Percentiles rank a stretch among this genome's conserved stretches.
Conservation (phyloP, 2,888 invertebrate genomes). For the Drosophila hamatofila region DNA sequence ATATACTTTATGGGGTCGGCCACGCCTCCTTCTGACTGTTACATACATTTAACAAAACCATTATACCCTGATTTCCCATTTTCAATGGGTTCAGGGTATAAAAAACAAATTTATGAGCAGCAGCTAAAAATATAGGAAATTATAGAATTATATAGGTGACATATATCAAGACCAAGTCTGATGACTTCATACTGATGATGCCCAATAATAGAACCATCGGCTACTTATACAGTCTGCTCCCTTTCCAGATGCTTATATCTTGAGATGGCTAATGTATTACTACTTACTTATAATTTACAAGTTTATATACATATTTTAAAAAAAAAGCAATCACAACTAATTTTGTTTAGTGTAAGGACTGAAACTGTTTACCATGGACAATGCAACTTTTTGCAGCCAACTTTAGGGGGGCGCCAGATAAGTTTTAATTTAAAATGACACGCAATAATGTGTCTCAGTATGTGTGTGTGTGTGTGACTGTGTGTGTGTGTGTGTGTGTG, state of each 20-base stretch:
- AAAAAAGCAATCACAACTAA: neutral
- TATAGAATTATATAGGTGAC: no score
- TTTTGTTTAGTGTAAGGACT: slow-evolving; percentile 23
- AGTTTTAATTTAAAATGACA: slow-evolving; percentile 40
- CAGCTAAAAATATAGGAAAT: no score
- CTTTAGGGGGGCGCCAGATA: slow-evolving; percentile 24
- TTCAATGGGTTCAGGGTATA: no score
- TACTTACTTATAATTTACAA: neutral
- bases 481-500: neutral
- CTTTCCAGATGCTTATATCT: neutral
- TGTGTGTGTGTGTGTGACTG: slow-evolving; percentile 13
- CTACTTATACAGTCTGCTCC: neutral
- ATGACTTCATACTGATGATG: no score
- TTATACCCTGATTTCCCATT: no score
- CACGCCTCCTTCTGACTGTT: no score
- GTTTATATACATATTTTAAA: neutral
- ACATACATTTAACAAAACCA: no score
- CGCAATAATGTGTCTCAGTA: slow-evolving; percentile 25
- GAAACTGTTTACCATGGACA: slow-evolving; percentile 12
- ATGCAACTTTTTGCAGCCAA: slow-evolving; percentile 33
- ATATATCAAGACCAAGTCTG: no score
- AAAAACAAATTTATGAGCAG: no score
- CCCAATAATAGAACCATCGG: neutral
- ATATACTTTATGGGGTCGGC: no score
- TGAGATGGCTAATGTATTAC: no score